Percentiles rank a stretch among this genome's conserved stretches.
Evolutionary conservation across 2,797 vertebrate species (phyloP).

Genomic region (Takifugu ocellatus): DNA sequence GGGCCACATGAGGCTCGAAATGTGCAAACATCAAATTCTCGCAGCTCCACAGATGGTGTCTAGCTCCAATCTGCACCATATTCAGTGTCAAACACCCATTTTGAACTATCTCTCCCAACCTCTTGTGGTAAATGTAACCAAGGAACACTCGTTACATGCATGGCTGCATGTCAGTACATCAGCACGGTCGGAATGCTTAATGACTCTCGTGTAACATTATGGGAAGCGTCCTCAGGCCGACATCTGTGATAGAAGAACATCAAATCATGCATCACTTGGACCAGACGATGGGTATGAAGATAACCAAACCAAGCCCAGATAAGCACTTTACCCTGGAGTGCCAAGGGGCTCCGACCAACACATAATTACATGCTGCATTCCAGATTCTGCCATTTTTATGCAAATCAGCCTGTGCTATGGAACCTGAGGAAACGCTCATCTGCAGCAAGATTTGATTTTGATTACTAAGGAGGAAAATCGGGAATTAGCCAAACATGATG

Average conservation of each 20-base stretch:
- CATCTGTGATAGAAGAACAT: slow-evolving; percentile 51
- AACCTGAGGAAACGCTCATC: slow-evolving; percentile 58
- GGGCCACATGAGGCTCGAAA: too few relatives aligned
- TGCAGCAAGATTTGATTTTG: slow-evolving; percentile 57
- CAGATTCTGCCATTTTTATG: slow-evolving; percentile 56
- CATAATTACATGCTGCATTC: slow-evolving; percentile 46
- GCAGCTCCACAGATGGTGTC: too few relatives aligned
- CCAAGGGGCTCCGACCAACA: slow-evolving; percentile 35
- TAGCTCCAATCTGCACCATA: too few relatives aligned
- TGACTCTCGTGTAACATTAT: slow-evolving; percentile 30
- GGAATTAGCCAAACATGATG: slow-evolving; percentile 48
- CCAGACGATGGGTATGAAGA: slow-evolving; percentile 39
- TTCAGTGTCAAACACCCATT: background rate
- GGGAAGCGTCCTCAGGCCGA: slow-evolving; percentile 44
- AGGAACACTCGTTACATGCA: slow-evolving; percentile 14
- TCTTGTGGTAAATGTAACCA: slow-evolving; percentile 23
- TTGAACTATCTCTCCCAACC: slow-evolving; percentile 2
- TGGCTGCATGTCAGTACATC: slow-evolving; percentile 50
- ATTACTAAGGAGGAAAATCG: slow-evolving; percentile 42
- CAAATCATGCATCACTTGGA: slow-evolving; percentile 32
- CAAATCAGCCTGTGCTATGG: slow-evolving; percentile 61
- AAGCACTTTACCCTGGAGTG: slow-evolving; percentile 39
- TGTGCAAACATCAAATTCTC: too few relatives aligned
- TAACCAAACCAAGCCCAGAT: slow-evolving; percentile 37
- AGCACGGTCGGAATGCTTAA: slow-evolving; percentile 45